phyloP scores from a whole-genome alignment of 2,113 vertebrate species.

The Chrysochloris asiatica region DNA sequence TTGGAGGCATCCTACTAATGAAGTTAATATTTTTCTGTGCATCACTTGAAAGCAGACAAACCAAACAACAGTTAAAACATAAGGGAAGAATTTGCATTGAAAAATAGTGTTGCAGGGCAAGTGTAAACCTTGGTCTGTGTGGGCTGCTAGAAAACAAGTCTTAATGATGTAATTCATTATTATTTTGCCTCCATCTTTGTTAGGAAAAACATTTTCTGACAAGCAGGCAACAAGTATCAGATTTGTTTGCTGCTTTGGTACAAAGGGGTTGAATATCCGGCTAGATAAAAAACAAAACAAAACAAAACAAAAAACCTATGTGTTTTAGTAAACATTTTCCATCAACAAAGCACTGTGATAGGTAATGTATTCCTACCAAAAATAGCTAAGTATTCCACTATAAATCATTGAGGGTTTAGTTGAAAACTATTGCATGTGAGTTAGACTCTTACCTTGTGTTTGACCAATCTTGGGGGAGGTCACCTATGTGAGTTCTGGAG shows the following conservation, averaged over 20 bases:
- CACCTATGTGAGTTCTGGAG: slow-evolving; percentile 62
- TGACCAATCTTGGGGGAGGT: slow-evolving; percentile 37
- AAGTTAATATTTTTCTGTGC: slow-evolving; percentile 20
- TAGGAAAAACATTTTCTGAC: slow-evolving; percentile 43
- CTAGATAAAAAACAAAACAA: slow-evolving; percentile 52
- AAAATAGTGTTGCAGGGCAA: slow-evolving; percentile 52
- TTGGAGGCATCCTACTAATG: slow-evolving; percentile 35
- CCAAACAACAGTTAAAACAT: slow-evolving; percentile 2
- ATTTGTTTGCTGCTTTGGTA: slow-evolving; percentile 69
- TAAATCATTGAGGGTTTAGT: slow-evolving; percentile 48
- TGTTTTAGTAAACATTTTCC: slow-evolving; percentile 60
- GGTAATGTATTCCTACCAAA: slow-evolving; percentile 71
- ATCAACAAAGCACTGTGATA: slow-evolving; percentile 73
- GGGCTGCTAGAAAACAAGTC: slow-evolving; percentile 61
- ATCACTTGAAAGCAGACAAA: slow-evolving; percentile 17
- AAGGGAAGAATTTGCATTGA: slow-evolving; percentile 30
- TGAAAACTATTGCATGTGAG: slow-evolving; percentile 15
- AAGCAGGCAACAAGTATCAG: slow-evolving; percentile 51
- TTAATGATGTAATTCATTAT: slow-evolving; percentile 27
- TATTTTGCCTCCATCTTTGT: slow-evolving; percentile 64
- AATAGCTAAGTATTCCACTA: slow-evolving; percentile 62
- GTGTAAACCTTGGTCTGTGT: slow-evolving; percentile 41
- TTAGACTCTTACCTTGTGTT: slow-evolving; percentile 41
- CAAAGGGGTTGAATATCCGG: slow-evolving; percentile 60
- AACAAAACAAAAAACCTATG: no score